These are phyloP conservation scores for Rhynchotus rufescens DNA, from an alignment of 2,797 vertebrate species.

Conservation along the genomic window DNA sequence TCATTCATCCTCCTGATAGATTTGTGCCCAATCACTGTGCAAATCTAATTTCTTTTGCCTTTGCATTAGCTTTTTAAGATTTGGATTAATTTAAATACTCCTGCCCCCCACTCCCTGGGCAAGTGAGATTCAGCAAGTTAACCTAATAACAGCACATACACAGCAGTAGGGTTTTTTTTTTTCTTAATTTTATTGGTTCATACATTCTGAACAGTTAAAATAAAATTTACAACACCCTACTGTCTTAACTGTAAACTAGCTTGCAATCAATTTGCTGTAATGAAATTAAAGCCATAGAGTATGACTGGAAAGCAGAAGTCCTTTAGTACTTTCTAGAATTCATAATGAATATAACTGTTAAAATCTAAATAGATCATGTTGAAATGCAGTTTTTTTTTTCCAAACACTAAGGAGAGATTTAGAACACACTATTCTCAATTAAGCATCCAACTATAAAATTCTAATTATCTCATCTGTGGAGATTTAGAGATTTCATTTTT, in stretches of 20 bases:
- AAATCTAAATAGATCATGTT: constrained; percentile 41
- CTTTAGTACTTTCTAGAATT: constrained; percentile 56
- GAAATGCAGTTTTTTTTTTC: constrained; percentile 20
- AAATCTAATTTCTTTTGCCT: constrained; percentile 21
- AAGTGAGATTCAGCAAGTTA: constrained; percentile 33
- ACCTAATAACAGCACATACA: constrained; percentile 26
- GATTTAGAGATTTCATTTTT: constrained; percentile 45
- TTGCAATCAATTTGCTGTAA: constrained; percentile 72
- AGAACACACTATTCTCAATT: constrained; percentile 25
- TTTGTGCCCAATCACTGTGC: not conserved
- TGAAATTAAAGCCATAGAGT: constrained; percentile 68
- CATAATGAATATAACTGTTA: constrained; percentile 41
- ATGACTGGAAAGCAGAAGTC: constrained; percentile 28
- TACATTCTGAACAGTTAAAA: constrained; percentile 64
- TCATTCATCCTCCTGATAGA: not conserved
- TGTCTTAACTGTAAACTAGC: constrained; percentile 53
- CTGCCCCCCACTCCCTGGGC: fast-evolving
- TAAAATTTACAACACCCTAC: constrained; percentile 67
- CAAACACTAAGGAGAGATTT: constrained; percentile 60
- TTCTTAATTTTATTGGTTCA: constrained; percentile 43
- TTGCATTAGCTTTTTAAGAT: constrained; percentile 33
- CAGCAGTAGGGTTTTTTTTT: not conserved
- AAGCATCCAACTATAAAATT: constrained; percentile 47
- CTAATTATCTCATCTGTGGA: constrained; percentile 54
- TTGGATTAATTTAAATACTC: not conserved